Evolutionary conservation across 2,888 invertebrate genomes (phyloP).

Genomic region (Antheraea yamamai): DNA sequence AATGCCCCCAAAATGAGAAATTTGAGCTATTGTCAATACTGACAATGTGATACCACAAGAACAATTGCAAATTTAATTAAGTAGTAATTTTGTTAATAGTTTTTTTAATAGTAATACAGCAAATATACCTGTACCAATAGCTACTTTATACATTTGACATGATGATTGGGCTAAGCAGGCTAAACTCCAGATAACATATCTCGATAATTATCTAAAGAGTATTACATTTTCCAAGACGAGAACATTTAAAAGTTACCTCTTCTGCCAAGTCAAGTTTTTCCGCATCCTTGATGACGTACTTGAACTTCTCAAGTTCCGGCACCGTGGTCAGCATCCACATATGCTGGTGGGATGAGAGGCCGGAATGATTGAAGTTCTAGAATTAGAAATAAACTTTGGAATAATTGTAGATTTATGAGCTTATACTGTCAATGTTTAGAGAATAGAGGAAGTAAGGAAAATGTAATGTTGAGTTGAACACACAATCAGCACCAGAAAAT

Average conservation of each 20-base stretch:
- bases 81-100: too few relatives aligned
- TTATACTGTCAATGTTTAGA: too few relatives aligned
- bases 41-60: too few relatives aligned
- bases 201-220: not conserved
- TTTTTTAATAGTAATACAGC: too few relatives aligned
- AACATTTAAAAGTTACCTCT: slow-evolving; percentile 51
- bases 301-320: slow-evolving; percentile 86
- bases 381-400: slow-evolving; percentile 24
- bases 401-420: too few relatives aligned
- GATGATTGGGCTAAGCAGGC: not conserved
- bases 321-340: slow-evolving; percentile 89
- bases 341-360: slow-evolving; percentile 84
- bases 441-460: not conserved
- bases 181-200: not conserved
- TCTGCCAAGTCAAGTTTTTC: slow-evolving; percentile 82
- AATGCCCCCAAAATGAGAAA: too few relatives aligned
- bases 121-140: too few relatives aligned
- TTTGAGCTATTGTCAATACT: too few relatives aligned
- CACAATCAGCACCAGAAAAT: not conserved
- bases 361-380: slow-evolving; percentile 88
- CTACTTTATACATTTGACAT: too few relatives aligned
- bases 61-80: too few relatives aligned
- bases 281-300: slow-evolving; percentile 85
- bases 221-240: not conserved
- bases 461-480: not conserved